Conservation (phyloP, 2,797 vertebrate genomes). For the Peromyscus eremicus region DNA sequence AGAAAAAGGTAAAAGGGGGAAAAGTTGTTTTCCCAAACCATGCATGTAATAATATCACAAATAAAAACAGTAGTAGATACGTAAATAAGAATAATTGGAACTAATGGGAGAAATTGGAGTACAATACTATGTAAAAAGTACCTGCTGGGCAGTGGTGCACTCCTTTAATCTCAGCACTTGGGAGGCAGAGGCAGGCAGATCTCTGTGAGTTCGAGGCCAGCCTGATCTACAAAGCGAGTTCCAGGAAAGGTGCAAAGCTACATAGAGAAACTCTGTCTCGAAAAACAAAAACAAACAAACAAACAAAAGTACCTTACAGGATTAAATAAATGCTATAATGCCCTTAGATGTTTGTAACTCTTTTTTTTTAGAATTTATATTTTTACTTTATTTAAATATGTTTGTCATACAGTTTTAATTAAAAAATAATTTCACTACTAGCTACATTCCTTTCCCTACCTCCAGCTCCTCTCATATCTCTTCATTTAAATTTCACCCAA, state of each 20-base stretch:
- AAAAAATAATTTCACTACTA: not conserved
- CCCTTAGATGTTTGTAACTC: not conserved
- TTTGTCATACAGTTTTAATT: not conserved
- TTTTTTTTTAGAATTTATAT: not conserved
- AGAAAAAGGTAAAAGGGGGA: not conserved
- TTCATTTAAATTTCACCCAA: not conserved
- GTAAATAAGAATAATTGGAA: not conserved
- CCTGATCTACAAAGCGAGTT: too few relatives aligned
- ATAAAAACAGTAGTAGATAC: not conserved
- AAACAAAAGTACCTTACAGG: not conserved
- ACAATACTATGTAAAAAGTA: not conserved
- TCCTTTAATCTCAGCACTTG: too few relatives aligned
- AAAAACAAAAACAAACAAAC: too few relatives aligned
- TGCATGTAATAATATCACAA: not conserved
- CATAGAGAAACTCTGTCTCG: too few relatives aligned
- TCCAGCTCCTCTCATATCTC: fast-evolving
- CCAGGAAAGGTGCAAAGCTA: too few relatives aligned
- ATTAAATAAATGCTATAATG: not conserved
- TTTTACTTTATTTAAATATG: not conserved
- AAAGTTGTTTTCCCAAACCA: not conserved
- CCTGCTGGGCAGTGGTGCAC: too few relatives aligned
- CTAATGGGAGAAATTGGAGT: not conserved
- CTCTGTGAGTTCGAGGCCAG: too few relatives aligned
- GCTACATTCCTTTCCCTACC: not conserved
- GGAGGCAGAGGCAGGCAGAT: too few relatives aligned